Evolutionary conservation across 2,797 vertebrate species (phyloP), one percentile per base, ranked within the genome.

Genomic region (Cyprinodon diabolis): DNA sequence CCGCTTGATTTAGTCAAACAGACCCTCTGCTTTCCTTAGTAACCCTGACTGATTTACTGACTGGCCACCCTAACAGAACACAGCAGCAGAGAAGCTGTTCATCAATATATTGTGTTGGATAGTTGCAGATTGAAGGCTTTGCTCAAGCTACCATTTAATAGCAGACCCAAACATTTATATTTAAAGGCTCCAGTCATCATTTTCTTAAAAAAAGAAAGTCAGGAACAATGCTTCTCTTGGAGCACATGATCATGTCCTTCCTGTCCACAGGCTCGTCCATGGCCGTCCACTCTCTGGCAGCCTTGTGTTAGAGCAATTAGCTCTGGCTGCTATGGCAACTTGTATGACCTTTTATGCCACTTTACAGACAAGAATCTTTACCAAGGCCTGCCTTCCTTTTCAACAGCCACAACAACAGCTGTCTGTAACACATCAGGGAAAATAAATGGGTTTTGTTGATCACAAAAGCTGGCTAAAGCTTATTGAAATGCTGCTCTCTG

Each of bases 11-110:
- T 90, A 91, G 86, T 79, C 81, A 80, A 86, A 84, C 72, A 86
- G 82, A 77, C 81, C 82, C 77, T 91, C 76, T 21, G 69, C 82
- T 86, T 90, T 87, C 86, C 83, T 86, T 84, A 88, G 90, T 76
- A 81, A 86, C 66, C 73, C 87, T 81, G 85, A 90, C 89, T 93
- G 88, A 91, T 92, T 92, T 91, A 91, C 82, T 71, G 82, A 87
- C 82, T 88, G 87, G 82, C 76, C 89, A 84, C 71, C 71, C 75
- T 75, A 81, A 83, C 69, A 74, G 89, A 77, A 79, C 83, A 87
- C 82, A 71, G 84, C 84, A 84, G 77, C 87, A 77, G 72, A 79
- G 72, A 74, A 89, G 85, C 84, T 82, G 87, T 68, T 81, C 73
- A 67, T 55, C 65, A 71, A 76, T 80, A 79, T 84, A 79, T 89